Conservation (phyloP, 2,888 invertebrate species). For the Eupithecia pulchellata region DNA sequence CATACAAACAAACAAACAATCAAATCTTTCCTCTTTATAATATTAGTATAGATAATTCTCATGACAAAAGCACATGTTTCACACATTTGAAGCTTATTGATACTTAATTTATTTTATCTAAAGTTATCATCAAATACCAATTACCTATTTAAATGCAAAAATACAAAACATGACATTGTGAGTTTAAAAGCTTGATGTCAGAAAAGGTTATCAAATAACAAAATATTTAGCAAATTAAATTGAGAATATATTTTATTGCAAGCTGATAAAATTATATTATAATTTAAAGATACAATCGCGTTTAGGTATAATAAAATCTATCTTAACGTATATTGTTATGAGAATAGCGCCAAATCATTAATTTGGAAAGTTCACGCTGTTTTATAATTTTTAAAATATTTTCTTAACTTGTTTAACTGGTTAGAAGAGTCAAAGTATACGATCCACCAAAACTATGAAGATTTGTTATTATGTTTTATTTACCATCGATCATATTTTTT, state of each 20-base stretch:
- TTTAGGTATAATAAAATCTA: not conserved
- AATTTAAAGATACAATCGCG: not conserved
- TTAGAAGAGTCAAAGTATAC: constrained; percentile 26
- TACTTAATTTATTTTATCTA: not conserved
- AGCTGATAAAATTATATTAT: not conserved
- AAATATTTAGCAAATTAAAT: not conserved
- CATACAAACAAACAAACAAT: too few relatives aligned
- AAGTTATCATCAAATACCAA: not conserved
- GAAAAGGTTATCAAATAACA: not conserved
- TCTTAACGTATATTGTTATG: not conserved
- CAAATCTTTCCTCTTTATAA: too few relatives aligned
- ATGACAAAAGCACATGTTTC: not conserved
- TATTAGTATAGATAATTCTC: not conserved
- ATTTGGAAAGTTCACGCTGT: constrained; percentile 25
- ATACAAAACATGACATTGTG: not conserved
- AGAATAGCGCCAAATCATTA: constrained; percentile 9
- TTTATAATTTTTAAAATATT: constrained; percentile 9
- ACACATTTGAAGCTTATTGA: not conserved
- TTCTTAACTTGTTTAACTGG: constrained; percentile 25
- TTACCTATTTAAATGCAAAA: not conserved
- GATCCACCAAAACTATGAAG: constrained; percentile 28
- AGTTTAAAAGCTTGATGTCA: not conserved
- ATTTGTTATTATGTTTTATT: constrained; percentile 25
- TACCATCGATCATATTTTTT: constrained; percentile 35
- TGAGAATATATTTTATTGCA: not conserved